phyloP scores from a whole-genome alignment of 1,140 invertebrate genomes.

The Drosophila triauraria region DNA sequence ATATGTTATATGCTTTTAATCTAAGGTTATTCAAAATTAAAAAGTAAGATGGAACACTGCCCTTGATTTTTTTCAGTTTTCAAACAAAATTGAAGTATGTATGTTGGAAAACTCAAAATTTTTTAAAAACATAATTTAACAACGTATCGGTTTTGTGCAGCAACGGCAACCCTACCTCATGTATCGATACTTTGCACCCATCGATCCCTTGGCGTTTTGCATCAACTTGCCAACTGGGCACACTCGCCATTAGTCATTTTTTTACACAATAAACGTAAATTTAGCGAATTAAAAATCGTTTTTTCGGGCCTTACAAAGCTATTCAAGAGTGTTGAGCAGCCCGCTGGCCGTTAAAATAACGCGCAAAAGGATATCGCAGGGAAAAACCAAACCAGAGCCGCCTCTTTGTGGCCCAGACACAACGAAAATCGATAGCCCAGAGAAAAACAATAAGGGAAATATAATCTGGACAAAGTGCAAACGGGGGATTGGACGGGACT shows the following conservation, averaged over 20 bases:
- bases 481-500: conserved; percentile 9
- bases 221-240: conserved; percentile 19
- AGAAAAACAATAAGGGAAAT: conserved; percentile 27
- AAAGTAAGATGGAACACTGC: background rate
- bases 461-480: conserved; percentile 53
- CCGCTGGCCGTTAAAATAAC: background rate
- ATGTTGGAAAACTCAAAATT: background rate
- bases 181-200: conserved; percentile 1
- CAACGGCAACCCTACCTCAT: background rate
- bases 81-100: background rate
- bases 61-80: background rate
- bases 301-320: conserved; percentile 25
- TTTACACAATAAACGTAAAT: conserved; percentile 65
- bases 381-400: background rate
- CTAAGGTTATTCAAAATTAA: background rate
- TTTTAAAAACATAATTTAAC: background rate
- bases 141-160: no score
- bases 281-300: conserved; percentile 37
- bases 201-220: background rate
- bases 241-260: conserved; percentile 70
- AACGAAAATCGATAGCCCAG: conserved; percentile 70
- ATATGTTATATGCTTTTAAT: no score
- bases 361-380: background rate
- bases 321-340: background rate
- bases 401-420: conserved; percentile 34